phyloP scores from a whole-genome alignment of 2,888 invertebrate genomes.

The Troides oblongomaculatus region DNA sequence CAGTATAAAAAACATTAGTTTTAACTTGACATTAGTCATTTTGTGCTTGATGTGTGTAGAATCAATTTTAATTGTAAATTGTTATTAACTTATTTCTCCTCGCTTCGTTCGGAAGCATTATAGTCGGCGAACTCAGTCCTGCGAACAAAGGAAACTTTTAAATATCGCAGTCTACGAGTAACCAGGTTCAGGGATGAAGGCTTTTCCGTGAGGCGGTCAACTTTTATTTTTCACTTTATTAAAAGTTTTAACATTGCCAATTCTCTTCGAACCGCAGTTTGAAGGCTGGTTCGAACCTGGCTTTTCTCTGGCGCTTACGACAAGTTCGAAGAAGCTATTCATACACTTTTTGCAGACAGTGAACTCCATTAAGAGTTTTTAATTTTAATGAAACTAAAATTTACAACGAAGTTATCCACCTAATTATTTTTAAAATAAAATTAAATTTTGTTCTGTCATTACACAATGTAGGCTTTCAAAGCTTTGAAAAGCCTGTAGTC shows the following conservation, averaged over 20 bases:
- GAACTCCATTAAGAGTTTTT: conserved; percentile 19
- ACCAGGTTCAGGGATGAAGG: conserved; percentile 32
- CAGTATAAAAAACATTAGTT: conserved; percentile 69
- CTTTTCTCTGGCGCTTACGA: conserved; percentile 18
- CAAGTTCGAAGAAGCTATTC: conserved; percentile 14
- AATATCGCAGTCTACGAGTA: conserved; percentile 38
- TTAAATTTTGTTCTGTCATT: too few species aligned
- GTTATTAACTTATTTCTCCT: conserved; percentile 37
- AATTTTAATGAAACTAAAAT: background rate
- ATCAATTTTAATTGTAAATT: conserved; percentile 1
- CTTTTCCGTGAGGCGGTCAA: conserved; percentile 20
- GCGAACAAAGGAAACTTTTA: conserved; percentile 48
- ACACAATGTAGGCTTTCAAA: too few species aligned
- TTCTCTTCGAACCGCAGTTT: conserved; percentile 13
- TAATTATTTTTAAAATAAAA: too few species aligned
- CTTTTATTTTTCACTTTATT: conserved; percentile 28
- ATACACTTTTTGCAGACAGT: conserved; percentile 13
- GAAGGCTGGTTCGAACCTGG: conserved; percentile 17
- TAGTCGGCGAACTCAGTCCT: conserved; percentile 38
- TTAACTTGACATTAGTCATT: conserved; percentile 76
- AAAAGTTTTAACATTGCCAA: conserved; percentile 23
- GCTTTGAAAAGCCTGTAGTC: too few species aligned
- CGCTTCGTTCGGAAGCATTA: conserved; percentile 34
- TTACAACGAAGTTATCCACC: too few species aligned
- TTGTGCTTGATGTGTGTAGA: conserved; percentile 14